A percentile compares a stretch with the other conserved stretches of the same genome.
These are phyloP conservation scores for Drosophila baimaii DNA, from an alignment of 1,140 invertebrate species.

Conservation along the genomic window DNA sequence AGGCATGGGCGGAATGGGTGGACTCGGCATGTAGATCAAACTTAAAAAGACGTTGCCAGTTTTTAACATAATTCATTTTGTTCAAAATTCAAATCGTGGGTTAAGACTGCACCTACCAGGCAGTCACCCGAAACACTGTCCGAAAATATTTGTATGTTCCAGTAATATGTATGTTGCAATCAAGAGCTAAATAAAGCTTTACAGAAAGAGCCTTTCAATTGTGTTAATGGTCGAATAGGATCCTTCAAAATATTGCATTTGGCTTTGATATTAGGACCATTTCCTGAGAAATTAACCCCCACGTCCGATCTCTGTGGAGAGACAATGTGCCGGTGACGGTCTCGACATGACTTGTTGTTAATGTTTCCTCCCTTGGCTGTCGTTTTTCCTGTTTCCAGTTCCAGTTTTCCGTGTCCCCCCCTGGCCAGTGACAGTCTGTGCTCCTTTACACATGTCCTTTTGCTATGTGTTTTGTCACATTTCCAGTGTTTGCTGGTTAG, in stretches of 20 bases:
- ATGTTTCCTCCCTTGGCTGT: constrained; percentile 23
- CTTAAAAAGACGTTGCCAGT: constrained; percentile 10
- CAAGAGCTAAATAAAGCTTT: too few relatives aligned
- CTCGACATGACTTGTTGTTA: constrained; percentile 22
- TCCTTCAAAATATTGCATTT: background rate
- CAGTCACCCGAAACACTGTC: background rate
- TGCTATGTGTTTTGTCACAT: constrained; percentile 42
- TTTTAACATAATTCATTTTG: background rate
- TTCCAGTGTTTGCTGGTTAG: constrained; percentile 40
- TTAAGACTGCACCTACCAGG: background rate
- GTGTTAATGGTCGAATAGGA: too few relatives aligned
- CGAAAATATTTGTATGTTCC: background rate
- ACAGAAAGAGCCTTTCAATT: too few relatives aligned
- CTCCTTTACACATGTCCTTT: constrained; percentile 56
- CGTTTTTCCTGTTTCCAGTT: constrained; percentile 3
- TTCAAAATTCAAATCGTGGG: constrained; percentile 1
- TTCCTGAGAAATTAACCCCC: constrained; percentile 1
- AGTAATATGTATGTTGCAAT: background rate
- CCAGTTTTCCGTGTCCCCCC: background rate
- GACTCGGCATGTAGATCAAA: constrained; percentile 52
- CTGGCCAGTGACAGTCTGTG: constrained; percentile 28
- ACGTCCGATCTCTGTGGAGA: background rate
- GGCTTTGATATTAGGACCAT: background rate
- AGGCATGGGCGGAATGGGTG: constrained; percentile 57
- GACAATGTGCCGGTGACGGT: constrained; percentile 17